Evolutionary conservation across 2,113 vertebrate genomes (phyloP), one percentile per base, ranked within the genome.

Genomic region (Corythaixoides concolor): DNA sequence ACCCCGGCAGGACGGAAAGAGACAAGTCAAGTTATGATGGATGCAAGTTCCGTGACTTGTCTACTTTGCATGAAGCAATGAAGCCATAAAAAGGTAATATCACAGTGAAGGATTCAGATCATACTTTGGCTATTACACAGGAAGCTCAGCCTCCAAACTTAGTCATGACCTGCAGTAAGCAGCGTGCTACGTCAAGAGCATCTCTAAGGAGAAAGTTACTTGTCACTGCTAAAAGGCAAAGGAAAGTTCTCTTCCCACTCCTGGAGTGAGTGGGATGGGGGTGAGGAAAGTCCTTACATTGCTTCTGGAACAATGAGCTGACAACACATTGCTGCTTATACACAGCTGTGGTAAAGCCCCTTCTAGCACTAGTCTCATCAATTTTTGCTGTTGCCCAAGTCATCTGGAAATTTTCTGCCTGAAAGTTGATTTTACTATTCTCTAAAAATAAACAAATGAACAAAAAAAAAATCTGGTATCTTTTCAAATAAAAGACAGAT

Each of bases 361-460:
- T 7, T 50, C 27, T 33, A 77, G 32, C 27, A 69, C 6, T 27
- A 67, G 23, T 55, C 50, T 90, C 72, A 85, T 73, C 50, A 80
- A 56, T 63, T 87, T 86, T 80, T 93, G 39, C 47, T 67, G 24
- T 70, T 93, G 23, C 12, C 27, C 21, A 78, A 94, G n/a, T 80
- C 64, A 90, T 19, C 41, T 85, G 83, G 59, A 95, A 88, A 86
- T 88, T 81, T 94, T 88, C 75, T 88, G 32, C 28, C 37, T 77
- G 18, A 66, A 74, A 83, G 55, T 24, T 89, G 41, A 69, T 60
- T 80, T 95, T 56, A 55, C 10, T 12, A 33, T 20, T 63, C 28
- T 74, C 92, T 78, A 70, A 77, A 92, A 94, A 85, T 16, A 90
- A 94, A 68, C 2, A 52, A 86, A 88, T 35, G 7, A 92, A 67